These are phyloP conservation scores for Pomatostomus ruficeps DNA, from an alignment of 2,113 vertebrate species.

Conservation along the genomic window DNA sequence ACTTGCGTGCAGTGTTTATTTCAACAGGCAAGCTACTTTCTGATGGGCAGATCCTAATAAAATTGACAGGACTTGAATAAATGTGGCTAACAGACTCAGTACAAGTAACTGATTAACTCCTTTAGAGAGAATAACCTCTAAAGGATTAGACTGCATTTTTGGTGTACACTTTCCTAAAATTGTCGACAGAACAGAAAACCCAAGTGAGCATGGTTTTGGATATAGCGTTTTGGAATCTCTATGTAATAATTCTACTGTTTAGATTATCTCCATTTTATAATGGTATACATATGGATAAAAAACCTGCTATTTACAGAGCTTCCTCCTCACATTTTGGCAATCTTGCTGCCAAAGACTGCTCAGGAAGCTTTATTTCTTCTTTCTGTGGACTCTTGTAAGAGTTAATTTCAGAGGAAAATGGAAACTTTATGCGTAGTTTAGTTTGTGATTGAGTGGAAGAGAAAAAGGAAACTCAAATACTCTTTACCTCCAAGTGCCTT, in stretches of 20 bases:
- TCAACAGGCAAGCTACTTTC: not conserved
- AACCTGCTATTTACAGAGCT: not conserved
- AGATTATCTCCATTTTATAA: not conserved
- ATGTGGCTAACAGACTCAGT: not conserved
- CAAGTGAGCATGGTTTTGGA: not conserved
- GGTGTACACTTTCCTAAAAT: not conserved
- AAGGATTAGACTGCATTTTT: not conserved
- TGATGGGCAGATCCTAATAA: not conserved
- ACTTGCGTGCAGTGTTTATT: not conserved
- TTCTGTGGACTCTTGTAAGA: not conserved
- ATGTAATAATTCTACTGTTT: not conserved
- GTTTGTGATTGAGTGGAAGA: not conserved
- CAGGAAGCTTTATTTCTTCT: not conserved
- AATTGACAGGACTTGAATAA: not conserved
- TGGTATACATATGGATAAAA: not conserved
- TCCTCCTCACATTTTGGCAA: not conserved
- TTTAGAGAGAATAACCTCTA: not conserved
- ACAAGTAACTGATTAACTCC: not conserved
- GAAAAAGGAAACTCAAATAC: not conserved
- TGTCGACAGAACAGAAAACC: not conserved
- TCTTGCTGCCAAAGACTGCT: not conserved
- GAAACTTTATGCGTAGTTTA: slow-evolving; percentile 17
- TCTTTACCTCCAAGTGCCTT: not conserved
- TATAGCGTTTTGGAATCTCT: not conserved
- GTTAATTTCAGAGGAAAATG: slow-evolving; percentile 54